phyloP scores from a whole-genome alignment of 1,140 invertebrate species.

The Drosophila sturtevanti region DNA sequence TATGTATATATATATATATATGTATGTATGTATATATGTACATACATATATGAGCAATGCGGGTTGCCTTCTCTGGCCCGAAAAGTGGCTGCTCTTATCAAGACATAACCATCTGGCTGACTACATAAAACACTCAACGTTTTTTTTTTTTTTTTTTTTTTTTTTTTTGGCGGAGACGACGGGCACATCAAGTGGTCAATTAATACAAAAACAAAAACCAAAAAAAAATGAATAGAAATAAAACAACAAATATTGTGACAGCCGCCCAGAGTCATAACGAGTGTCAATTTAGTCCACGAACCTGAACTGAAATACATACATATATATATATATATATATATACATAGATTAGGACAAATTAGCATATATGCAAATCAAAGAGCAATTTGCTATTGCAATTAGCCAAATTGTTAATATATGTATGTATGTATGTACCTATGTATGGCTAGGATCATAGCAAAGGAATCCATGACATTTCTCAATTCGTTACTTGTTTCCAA shows the following conservation, averaged over 20 bases:
- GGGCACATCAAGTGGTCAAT: conserved; percentile 70
- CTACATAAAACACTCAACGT: conserved; percentile 76
- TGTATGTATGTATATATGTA: no score
- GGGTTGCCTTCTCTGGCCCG: neutral
- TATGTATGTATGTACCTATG: no score
- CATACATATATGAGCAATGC: neutral
- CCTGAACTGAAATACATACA: no score
- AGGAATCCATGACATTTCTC: neutral
- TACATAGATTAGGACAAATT: conserved; percentile 69
- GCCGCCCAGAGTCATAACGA: conserved; percentile 66
- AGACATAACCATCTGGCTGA: conserved; percentile 60
- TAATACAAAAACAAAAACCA: conserved; percentile 50
- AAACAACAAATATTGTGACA: conserved; percentile 74
- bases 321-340: no score
- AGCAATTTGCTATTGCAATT: conserved; percentile 73
- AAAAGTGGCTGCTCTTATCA: conserved; percentile 54
- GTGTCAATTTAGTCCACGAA: no score
- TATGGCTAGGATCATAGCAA: no score
- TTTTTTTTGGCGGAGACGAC: conserved; percentile 27
- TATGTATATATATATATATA: neutral
- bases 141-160: neutral
- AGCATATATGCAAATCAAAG: conserved; percentile 77
- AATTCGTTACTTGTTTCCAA: conserved; percentile 61
- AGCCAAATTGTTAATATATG: conserved; percentile 73
- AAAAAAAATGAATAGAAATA: no score